Percentiles rank a stretch among this genome's conserved stretches.
Evolutionary conservation across 2,113 vertebrate species (phyloP).

Genomic region (Centrocercus urophasianus): DNA sequence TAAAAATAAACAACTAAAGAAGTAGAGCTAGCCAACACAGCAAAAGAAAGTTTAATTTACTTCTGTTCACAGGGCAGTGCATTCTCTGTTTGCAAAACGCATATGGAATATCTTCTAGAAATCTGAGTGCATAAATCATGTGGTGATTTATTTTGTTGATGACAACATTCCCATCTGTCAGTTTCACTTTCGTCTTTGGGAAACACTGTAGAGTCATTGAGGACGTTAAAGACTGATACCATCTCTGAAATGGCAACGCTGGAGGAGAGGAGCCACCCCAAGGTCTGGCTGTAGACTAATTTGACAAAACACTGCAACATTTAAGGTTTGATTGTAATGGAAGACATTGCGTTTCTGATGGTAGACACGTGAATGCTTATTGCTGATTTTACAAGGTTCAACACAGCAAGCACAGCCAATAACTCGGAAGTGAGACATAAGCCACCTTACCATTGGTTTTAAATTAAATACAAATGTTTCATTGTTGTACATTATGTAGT

Average conservation of each 20-base stretch:
- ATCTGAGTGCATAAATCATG: slow-evolving; percentile 39
- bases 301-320: not conserved
- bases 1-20: slow-evolving; percentile 15
- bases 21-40: slow-evolving; percentile 18
- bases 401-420: slow-evolving; percentile 18
- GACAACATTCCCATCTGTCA: slow-evolving; percentile 41
- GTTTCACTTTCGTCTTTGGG: not conserved
- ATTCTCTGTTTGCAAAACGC: slow-evolving; percentile 24
- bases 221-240: slow-evolving; percentile 25
- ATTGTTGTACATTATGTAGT: slow-evolving; percentile 2
- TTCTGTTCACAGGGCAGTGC: slow-evolving; percentile 24
- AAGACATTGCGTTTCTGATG: not conserved
- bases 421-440: slow-evolving; percentile 12
- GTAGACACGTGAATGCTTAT: slow-evolving; percentile 43
- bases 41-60: slow-evolving; percentile 36
- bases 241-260: slow-evolving; percentile 27
- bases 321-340: slow-evolving; percentile 39
- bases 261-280: slow-evolving; percentile 21
- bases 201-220: slow-evolving; percentile 24
- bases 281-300: slow-evolving; percentile 43
- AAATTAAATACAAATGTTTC: slow-evolving; percentile 61
- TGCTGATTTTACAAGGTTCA: slow-evolving; percentile 62
- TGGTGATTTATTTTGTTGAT: slow-evolving; percentile 47
- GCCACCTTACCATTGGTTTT: slow-evolving; percentile 23
- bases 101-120: slow-evolving; percentile 55